Conservation (phyloP, 2,888 invertebrate species). For the Coleophora deauratella region DNA sequence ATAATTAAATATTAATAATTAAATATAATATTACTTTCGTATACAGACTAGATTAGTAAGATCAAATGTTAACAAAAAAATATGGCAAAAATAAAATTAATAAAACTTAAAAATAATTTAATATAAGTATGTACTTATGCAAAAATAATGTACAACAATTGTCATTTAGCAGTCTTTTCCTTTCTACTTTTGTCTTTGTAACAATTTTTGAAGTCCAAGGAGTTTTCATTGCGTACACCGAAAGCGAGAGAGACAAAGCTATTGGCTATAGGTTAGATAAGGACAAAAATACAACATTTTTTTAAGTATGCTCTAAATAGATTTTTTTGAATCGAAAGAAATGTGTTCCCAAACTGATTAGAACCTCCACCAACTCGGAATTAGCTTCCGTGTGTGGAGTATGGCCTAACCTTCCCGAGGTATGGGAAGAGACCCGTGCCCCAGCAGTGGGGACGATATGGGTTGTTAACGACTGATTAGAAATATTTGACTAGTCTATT, state of each 20-base stretch:
- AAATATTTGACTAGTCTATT: too few relatives aligned
- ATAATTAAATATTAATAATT: conserved; percentile 16
- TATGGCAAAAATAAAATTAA: conserved; percentile 12
- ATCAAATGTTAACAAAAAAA: conserved; percentile 23
- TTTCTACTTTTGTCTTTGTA: conserved; percentile 39
- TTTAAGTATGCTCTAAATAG: too few relatives aligned
- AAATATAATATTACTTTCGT: too few relatives aligned
- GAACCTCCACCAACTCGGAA: too few relatives aligned
- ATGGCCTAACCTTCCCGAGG: too few relatives aligned
- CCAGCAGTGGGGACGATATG: too few relatives aligned
- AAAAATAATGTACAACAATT: conserved; percentile 17
- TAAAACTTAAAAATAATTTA: conserved; percentile 13
- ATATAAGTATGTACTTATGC: background rate
- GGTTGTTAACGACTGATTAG: too few relatives aligned
- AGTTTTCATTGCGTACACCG: background rate
- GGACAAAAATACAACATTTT: conserved; percentile 11
- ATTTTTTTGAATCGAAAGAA: too few relatives aligned
- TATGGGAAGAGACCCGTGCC: too few relatives aligned
- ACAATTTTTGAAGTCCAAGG: background rate
- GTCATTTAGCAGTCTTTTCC: conserved; percentile 55
- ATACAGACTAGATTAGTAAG: conserved; percentile 40
- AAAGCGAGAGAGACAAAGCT: background rate
- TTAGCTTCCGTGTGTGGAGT: too few relatives aligned
- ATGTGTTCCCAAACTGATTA: too few relatives aligned
- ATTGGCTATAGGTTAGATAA: conserved; percentile 24